phyloP scores from a whole-genome alignment of 35 echinoderm and acorn worm species.

The Patiria miniata region DNA sequence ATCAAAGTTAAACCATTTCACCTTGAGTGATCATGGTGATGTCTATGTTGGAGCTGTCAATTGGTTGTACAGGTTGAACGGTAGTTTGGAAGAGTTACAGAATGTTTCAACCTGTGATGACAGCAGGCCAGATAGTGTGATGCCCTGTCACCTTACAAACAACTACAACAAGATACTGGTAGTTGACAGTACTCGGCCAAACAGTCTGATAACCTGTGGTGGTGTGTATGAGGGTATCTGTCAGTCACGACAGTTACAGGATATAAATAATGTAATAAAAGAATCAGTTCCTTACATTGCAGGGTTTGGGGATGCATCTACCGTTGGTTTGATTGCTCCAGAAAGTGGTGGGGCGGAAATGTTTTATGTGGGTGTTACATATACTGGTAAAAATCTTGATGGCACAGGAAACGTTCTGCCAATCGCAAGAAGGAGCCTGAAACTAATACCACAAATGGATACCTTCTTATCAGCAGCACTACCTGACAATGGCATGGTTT shows the following conservation, averaged over 20 bases:
- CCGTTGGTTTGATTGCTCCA: slow-evolving; percentile 1
- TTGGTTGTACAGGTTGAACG: neutral
- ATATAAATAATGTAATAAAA: neutral
- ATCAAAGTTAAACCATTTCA: neutral
- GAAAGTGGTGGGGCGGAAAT: neutral
- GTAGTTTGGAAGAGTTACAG: neutral
- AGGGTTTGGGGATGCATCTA: neutral
- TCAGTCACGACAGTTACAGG: neutral
- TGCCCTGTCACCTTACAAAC: neutral
- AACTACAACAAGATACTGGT: slow-evolving; percentile 18
- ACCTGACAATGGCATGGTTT: neutral
- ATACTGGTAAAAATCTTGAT: neutral
- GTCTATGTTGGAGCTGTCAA: slow-evolving; percentile 28
- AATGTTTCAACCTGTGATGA: slow-evolving; percentile 5
- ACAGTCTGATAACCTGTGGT: neutral
- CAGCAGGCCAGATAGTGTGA: neutral
- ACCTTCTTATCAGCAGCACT: neutral
- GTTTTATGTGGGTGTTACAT: neutral
- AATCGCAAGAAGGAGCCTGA: neutral
- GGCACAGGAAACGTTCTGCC: neutral
- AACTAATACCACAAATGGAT: too few species aligned
- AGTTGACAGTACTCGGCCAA: neutral
- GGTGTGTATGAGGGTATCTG: neutral
- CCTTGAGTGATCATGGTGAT: neutral
- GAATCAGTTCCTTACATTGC: neutral